phyloP scores from a whole-genome alignment of 2,888 invertebrate species.

The Brassicogethes aeneus region DNA sequence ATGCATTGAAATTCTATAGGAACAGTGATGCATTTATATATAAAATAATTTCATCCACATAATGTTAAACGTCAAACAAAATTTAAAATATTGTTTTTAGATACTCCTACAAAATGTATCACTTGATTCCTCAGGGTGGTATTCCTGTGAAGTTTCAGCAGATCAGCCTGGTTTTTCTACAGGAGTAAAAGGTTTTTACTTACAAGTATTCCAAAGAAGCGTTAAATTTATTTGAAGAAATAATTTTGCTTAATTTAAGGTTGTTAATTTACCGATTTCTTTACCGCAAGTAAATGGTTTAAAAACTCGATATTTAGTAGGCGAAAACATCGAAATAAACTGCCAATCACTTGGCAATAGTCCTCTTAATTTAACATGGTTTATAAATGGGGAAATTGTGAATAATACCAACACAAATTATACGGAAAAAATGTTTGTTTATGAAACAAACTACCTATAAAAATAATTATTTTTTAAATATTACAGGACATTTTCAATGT shows the following conservation, averaged over 20 bases:
- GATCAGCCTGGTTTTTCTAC: constrained; percentile 40
- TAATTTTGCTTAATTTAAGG: background rate
- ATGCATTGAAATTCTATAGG: too few relatives aligned
- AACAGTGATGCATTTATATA: background rate
- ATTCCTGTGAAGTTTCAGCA: constrained; percentile 37
- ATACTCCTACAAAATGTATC: background rate
- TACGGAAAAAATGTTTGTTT: background rate
- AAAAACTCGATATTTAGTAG: background rate
- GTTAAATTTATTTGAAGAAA: too few relatives aligned
- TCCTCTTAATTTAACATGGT: background rate
- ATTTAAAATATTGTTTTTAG: background rate
- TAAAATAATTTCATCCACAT: background rate
- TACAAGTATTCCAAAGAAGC: too few relatives aligned
- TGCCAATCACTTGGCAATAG: background rate
- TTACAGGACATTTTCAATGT: background rate
- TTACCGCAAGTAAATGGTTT: background rate
- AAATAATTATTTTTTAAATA: background rate
- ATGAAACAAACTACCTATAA: background rate
- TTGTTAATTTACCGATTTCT: background rate
- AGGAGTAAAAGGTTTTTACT: constrained; percentile 28
- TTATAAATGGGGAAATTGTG: background rate
- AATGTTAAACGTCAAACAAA: too few relatives aligned
- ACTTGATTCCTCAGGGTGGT: constrained; percentile 28
- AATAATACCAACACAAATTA: background rate
- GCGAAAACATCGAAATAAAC: background rate